These are phyloP conservation scores for Oceanites oceanicus DNA, from an alignment of 2,113 vertebrate genomes.

Conservation along the genomic window DNA sequence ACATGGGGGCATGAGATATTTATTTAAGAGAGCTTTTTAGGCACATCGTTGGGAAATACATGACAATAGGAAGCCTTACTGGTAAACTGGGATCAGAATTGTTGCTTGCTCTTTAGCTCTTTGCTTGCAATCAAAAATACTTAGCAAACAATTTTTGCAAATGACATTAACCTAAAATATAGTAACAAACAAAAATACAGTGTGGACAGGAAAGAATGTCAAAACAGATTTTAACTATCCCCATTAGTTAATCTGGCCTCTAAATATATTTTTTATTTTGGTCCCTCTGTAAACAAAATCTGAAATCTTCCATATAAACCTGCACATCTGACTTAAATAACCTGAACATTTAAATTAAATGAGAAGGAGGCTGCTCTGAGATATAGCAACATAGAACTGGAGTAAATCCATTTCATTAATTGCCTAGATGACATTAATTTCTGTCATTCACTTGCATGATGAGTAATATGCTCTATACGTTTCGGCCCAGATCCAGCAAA, in stretches of 20 bases:
- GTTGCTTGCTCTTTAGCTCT: background rate
- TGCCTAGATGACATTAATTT: slow-evolving; percentile 10
- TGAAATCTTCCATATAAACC: background rate
- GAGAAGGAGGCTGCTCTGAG: background rate
- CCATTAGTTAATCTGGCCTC: background rate
- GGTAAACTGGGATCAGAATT: background rate
- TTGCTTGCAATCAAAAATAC: background rate
- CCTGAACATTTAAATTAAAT: background rate
- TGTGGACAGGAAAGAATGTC: background rate
- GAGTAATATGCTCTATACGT: background rate
- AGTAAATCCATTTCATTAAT: slow-evolving; percentile 50
- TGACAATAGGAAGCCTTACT: background rate
- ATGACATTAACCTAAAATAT: background rate
- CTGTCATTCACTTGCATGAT: slow-evolving; percentile 12
- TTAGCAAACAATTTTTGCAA: background rate
- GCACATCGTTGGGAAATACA: background rate
- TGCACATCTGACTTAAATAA: background rate
- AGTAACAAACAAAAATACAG: background rate
- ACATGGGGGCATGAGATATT: slow-evolving; percentile 71
- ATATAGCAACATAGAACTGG: background rate
- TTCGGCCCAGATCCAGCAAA: background rate
- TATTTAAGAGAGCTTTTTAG: slow-evolving; percentile 33
- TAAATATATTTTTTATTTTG: background rate
- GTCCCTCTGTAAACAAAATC: background rate
- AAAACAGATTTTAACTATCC: background rate